Conservation (phyloP, 2,113 vertebrate species). For the Pteropus alecto region DNA sequence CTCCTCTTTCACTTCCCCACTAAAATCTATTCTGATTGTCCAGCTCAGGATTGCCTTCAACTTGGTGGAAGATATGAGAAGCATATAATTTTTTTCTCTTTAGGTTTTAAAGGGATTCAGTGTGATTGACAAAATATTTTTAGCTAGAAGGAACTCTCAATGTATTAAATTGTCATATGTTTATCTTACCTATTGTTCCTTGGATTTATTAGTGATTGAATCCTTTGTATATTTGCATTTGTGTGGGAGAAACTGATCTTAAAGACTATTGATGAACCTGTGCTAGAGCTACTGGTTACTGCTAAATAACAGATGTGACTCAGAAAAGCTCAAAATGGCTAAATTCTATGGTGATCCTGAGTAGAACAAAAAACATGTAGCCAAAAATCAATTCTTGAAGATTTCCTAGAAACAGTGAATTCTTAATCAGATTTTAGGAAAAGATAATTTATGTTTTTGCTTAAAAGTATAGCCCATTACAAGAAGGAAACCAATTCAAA, state of each 20-base stretch:
- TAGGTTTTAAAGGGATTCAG: background rate
- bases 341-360: background rate
- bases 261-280: background rate
- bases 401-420: background rate
- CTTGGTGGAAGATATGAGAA: background rate
- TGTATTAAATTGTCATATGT: background rate
- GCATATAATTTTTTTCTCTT: background rate
- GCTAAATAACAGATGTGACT: background rate
- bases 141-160: background rate
- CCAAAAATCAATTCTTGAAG: background rate
- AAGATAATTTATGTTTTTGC: constrained; percentile 27
- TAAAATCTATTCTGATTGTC: background rate
- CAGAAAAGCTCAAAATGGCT: background rate
- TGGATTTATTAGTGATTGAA: background rate
- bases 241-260: background rate
- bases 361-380: background rate
- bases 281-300: background rate
- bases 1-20: background rate
- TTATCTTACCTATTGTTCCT: background rate
- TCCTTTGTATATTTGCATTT: background rate
- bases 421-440: constrained; percentile 13
- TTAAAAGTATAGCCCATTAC: background rate
- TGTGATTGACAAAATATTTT: background rate
- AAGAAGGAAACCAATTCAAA: background rate
- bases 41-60: background rate